These are phyloP conservation scores for Ypsolopha scabrella DNA, from an alignment of 2,888 invertebrate species.

Conservation along the genomic window DNA sequence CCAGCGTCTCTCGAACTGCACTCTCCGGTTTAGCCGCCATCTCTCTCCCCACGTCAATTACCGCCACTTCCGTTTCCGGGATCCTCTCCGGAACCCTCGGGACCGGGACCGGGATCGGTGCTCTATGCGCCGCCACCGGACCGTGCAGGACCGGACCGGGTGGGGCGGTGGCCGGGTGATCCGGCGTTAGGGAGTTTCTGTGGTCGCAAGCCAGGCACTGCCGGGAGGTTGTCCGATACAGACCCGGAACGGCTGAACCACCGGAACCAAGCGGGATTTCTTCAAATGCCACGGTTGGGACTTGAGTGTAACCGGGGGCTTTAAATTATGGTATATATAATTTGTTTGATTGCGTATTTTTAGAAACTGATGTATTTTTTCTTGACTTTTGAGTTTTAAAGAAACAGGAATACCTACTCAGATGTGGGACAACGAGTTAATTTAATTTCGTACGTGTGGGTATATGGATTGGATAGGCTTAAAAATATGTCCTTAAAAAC, in stretches of 20 bases:
- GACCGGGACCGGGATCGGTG: no score
- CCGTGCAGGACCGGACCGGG: constrained; percentile 13
- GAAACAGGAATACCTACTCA: no score
- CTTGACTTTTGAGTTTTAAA: no score
- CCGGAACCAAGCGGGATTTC: constrained; percentile 37
- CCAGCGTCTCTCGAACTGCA: constrained; percentile 60
- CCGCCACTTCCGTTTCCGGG: neutral
- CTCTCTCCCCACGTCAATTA: neutral
- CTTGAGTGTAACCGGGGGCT: neutral
- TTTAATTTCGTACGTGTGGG: no score
- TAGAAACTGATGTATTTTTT: no score
- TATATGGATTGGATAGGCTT: no score
- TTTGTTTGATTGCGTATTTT: no score
- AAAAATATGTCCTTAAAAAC: no score
- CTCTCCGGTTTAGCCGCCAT: constrained; percentile 44
- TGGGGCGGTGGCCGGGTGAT: constrained; percentile 22
- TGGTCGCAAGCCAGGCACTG: constrained; percentile 41
- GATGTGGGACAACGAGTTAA: no score
- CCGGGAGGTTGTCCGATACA: constrained; percentile 27
- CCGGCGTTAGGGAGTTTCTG: constrained; percentile 12
- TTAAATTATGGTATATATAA: no score
- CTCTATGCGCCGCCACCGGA: no score
- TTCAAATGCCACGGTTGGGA: constrained; percentile 44
- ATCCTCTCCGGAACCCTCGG: neutral
- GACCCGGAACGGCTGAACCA: constrained; percentile 30